A percentile compares a stretch with the other conserved stretches of the same genome.
Evolutionary conservation across 2,888 invertebrate species (phyloP).

Genomic region (Oxystoma pomonae): DNA sequence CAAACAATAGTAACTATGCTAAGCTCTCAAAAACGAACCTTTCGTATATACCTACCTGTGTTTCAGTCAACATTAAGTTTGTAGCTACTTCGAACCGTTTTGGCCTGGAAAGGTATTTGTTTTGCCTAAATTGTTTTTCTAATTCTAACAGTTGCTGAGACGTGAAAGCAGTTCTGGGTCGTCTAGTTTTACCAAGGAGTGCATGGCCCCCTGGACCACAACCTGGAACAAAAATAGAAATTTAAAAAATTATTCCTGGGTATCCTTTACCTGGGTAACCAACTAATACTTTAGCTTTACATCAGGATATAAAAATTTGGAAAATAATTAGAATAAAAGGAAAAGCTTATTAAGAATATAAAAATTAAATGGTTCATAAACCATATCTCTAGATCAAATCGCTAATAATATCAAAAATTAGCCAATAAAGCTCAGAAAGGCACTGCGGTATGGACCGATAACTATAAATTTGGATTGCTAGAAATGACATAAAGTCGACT

Average conservation of each 20-base stretch:
- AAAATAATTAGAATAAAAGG: not conserved
- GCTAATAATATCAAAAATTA: not conserved
- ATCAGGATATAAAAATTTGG: not conserved
- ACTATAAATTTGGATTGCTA: not conserved
- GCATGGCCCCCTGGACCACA: constrained; percentile 73
- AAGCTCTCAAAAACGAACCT: no score
- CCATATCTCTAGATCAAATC: not conserved
- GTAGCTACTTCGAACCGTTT: constrained; percentile 99
- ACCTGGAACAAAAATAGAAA: constrained; percentile 47
- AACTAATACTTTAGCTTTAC: not conserved
- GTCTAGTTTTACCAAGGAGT: constrained; percentile 77
- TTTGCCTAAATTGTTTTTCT: constrained; percentile 98
- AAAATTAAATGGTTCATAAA: not conserved
- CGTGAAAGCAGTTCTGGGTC: constrained; percentile 97
- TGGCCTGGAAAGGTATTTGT: constrained; percentile 97
- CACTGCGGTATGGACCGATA: not conserved
- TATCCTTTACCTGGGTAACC: no score
- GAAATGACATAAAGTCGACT: constrained; percentile 1
- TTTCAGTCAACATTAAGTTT: constrained; percentile 95
- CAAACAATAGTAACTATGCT: no score
- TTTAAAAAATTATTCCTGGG: no score
- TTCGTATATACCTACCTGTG: constrained; percentile 85
- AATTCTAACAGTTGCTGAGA: constrained; percentile 94
- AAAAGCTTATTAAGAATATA: not conserved
- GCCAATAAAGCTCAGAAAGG: not conserved